Evolutionary conservation across 2,113 vertebrate species (phyloP), one percentile per base, ranked within the genome.

Genomic region (Pelvicachromis taeniatus): DNA sequence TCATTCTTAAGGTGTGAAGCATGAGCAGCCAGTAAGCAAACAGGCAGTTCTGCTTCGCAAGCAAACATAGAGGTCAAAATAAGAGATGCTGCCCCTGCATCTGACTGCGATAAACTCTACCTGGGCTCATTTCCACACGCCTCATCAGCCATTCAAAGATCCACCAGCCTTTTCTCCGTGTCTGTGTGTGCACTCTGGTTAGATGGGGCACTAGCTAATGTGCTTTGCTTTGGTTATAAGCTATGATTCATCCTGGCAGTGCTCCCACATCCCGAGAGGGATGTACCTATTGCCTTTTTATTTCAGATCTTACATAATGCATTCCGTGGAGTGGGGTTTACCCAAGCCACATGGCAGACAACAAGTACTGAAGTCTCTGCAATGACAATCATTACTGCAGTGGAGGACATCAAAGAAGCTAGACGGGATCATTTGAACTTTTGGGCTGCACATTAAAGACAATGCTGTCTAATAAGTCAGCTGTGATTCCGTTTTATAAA

Each of bases 211-310:
- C 65, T 14, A 82, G 84, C 84, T 88, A 81, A 89, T 88, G 83
- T 82, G 85, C 50, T 23, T 42, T 45, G 68, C 82, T 81, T 68
- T 83, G 48, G 65, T 73, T 85, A 40, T 79, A 77, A 31, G 5
- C 83, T 59, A 77, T 93, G 85, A 92, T 90, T 94, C 88, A 93
- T 85, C 48, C 83, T 91, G 88, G 91, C 87, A 84, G 70, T n/a
- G 61, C 9, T 53, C 85, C 89, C 83, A 78, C 86, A 58, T 86
- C 86, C 85, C 78, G 35, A 85, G 79, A 88, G 86, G 63, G 80
- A 84, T 89, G 26, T 53, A 87, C 84, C 86, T 85, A 55, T 73
- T 13, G 82, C 58, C 78, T 78, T 90, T 89, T 92, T 84, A 91
- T 91, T 92, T 87, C 81, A 85, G 40, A 65, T 87, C 84, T 93